Evolutionary conservation across 2,113 vertebrate genomes (phyloP), one percentile per base, ranked within the genome.

Genomic region (Gallinago jamesoni): DNA sequence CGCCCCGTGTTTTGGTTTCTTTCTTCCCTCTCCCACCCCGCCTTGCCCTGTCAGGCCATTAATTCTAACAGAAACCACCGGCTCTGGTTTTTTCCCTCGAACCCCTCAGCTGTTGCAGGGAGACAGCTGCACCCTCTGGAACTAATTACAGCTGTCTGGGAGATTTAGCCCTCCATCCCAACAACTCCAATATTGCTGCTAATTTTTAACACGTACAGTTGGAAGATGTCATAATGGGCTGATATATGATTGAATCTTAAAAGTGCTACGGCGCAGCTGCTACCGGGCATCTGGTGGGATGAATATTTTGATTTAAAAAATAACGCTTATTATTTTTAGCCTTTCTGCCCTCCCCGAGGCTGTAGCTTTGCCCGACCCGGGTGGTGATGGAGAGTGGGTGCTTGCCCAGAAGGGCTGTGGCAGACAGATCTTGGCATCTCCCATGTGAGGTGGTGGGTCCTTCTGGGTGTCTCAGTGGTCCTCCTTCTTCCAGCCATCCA

Each of bases 71-170:
- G 96, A 97, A 97, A 96, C 95, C 92, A 91, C 91, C 86, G 11
- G 97, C 97, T 96, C 97, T 94, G 85, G 35, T 83, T 97, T 94
- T 95, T 93, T 21, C 90, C 89, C 96, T 96, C 90, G 93, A 97
- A 96, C 53, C 96, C 94, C 95, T 97, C 97, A 96, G 97, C 98
- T 98, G 97, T 97, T 97, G 95, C 93, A 89, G 70, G 68, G 96
- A 96, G 97, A 97, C 98, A 98, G 98, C 98, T 98, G 98, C 97
- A 95, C 94, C 96, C 96, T 96, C 97, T 97, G 94, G 97, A 97
- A 96, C 97, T 96, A 95, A 97, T 97, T 98, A 94, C 98, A 98
- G 98, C 98, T 98, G 98, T 98, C 96, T 89, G 84, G 84, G 96
- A 97, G 97, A 96, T 97, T 97, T 97, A 97, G 91, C 69, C 92